Evolutionary conservation across 1,140 invertebrate species (phyloP).

Genomic region (Trissolcus basalis): DNA sequence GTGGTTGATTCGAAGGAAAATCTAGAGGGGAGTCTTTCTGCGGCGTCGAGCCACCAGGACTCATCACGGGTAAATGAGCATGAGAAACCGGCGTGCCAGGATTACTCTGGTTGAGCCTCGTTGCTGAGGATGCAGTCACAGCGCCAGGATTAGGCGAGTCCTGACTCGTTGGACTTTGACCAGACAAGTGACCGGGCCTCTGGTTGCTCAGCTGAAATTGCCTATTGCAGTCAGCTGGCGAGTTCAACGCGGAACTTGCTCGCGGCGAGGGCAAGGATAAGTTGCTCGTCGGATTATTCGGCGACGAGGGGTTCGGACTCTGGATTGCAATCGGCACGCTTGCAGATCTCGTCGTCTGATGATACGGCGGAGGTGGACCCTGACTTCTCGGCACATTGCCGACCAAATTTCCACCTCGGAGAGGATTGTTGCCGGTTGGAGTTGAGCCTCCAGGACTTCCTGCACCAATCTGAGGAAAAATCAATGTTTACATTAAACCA

Average conservation of each 20-base stretch:
- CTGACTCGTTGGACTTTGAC: conserved; percentile 81
- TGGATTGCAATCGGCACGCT: conserved; percentile 88
- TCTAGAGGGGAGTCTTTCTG: conserved; percentile 72
- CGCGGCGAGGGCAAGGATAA: conserved; percentile 83
- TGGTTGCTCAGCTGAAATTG: conserved; percentile 75
- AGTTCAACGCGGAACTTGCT: conserved; percentile 82
- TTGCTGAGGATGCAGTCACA: conserved; percentile 71
- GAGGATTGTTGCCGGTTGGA: conserved; percentile 64
- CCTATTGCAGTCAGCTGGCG: conserved; percentile 80
- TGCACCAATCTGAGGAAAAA: conserved; percentile 59
- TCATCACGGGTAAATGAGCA: conserved; percentile 78
- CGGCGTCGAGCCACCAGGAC: conserved; percentile 70
- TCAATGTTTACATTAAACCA: not conserved
- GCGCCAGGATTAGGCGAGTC: conserved; percentile 76
- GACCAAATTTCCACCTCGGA: conserved; percentile 72
- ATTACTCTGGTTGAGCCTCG: conserved; percentile 80
- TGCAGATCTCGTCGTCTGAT: conserved; percentile 87
- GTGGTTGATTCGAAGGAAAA: conserved; percentile 69
- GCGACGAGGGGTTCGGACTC: conserved; percentile 83
- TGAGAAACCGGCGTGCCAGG: conserved; percentile 84
- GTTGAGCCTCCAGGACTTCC: conserved; percentile 67
- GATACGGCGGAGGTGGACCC: conserved; percentile 91
- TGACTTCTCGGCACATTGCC: conserved; percentile 81
- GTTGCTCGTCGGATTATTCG: conserved; percentile 83
- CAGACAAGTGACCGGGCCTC: conserved; percentile 77